A percentile compares a stretch with the other conserved stretches of the same genome.
Evolutionary conservation across 2,797 vertebrate species (phyloP).

Genomic region (Sciaenops ocellatus): DNA sequence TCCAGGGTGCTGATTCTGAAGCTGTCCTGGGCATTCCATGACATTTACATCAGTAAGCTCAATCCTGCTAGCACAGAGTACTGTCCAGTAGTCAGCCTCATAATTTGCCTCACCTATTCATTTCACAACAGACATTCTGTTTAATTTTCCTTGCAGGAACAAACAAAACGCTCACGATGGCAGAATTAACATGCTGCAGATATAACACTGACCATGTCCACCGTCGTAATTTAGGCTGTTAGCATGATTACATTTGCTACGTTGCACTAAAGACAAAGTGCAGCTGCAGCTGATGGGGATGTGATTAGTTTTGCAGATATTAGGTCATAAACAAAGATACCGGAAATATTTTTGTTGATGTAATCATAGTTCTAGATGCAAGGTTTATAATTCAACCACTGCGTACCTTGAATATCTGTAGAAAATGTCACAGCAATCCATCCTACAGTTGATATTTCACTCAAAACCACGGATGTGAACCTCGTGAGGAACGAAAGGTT

Average conservation of each 20-base stretch:
- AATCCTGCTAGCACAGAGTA: background rate
- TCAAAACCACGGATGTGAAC: background rate
- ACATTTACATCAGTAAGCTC: background rate
- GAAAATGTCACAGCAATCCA: background rate
- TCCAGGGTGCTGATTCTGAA: conserved; percentile 4
- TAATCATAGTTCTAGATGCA: no score
- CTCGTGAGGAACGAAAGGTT: background rate
- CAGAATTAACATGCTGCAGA: background rate
- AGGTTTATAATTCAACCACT: background rate
- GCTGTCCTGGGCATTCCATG: background rate
- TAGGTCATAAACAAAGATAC: background rate
- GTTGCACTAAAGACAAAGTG: no score
- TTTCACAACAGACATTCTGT: no score
- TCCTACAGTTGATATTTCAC: background rate
- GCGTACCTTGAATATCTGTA: background rate
- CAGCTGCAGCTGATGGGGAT: background rate
- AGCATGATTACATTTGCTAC: no score
- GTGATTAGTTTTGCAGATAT: conserved; percentile 6
- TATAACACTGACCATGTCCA: no score
- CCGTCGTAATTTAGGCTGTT: no score
- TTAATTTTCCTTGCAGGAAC: no score
- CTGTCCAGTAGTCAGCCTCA: background rate
- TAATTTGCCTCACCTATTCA: background rate
- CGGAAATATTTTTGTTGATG: background rate
- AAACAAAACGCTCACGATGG: background rate